phyloP scores from a whole-genome alignment of 2,888 invertebrate species.

The Piscicola geometra region DNA sequence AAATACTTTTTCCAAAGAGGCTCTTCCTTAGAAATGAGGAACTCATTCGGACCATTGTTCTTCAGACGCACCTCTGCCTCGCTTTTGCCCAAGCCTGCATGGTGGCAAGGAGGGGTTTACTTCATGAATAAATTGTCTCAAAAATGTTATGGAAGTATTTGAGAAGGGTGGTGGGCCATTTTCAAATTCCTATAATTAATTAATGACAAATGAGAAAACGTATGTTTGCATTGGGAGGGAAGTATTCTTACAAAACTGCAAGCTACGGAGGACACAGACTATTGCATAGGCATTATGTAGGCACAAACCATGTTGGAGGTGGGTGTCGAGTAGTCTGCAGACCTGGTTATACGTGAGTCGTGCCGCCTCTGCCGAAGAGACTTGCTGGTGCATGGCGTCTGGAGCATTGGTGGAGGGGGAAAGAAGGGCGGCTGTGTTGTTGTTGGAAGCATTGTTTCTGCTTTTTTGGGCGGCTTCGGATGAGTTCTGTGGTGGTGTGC shows the following conservation, averaged over 20 bases:
- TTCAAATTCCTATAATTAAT: too few relatives aligned
- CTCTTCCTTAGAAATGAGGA: conserved; percentile 85
- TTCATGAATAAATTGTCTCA: too few relatives aligned
- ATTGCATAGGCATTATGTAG: conserved; percentile 66
- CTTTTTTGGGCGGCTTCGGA: too few relatives aligned
- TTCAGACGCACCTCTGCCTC: conserved; percentile 67
- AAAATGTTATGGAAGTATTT: too few relatives aligned
- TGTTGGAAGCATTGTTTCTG: too few relatives aligned
- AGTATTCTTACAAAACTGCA: background rate
- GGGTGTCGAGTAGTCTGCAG: conserved; percentile 72
- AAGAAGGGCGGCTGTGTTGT: too few relatives aligned
- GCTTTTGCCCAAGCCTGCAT: conserved; percentile 71
- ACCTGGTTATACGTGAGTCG: conserved; percentile 61
- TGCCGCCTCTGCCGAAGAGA: conserved; percentile 32
- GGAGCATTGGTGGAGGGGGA: background rate
- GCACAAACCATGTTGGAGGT: conserved; percentile 69
- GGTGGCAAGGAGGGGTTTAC: too few relatives aligned
- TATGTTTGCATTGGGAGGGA: background rate
- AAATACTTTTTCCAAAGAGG: conserved; percentile 98
- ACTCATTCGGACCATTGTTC: conserved; percentile 88
- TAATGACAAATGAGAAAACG: too few relatives aligned
- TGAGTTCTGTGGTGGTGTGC: background rate
- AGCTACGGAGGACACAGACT: background rate
- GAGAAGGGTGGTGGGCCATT: too few relatives aligned
- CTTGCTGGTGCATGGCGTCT: conserved; percentile 2